Conservation (phyloP, 2,888 invertebrate species). For the Amphipyra berbera region DNA sequence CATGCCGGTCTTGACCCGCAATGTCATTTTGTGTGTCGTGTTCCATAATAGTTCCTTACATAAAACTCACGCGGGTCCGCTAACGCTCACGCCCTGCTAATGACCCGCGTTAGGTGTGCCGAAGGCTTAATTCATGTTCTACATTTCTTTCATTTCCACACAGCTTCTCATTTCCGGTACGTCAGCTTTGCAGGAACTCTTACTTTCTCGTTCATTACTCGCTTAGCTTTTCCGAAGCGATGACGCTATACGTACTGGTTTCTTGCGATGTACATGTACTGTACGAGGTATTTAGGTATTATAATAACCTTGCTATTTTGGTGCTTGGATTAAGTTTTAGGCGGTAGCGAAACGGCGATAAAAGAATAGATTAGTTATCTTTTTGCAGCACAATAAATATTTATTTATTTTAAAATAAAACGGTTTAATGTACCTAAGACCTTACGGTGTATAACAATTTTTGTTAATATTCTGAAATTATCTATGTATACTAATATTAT, state of each 20-base stretch:
- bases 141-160: conserved; percentile 4
- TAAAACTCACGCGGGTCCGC: too few relatives aligned
- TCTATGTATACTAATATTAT: too few relatives aligned
- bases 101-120: too few relatives aligned
- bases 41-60: too few relatives aligned
- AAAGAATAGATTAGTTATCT: not conserved
- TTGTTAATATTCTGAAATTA: too few relatives aligned
- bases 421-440: too few relatives aligned
- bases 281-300: conserved; percentile 53
- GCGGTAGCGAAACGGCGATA: not conserved
- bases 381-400: too few relatives aligned
- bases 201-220: conserved; percentile 8
- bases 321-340: conserved; percentile 4
- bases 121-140: not conserved
- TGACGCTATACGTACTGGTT: conserved; percentile 19
- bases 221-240: conserved; percentile 14
- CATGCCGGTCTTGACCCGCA: too few relatives aligned
- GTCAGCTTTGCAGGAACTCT: conserved; percentile 2
- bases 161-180: conserved; percentile 17
- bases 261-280: conserved; percentile 30
- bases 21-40: too few relatives aligned
- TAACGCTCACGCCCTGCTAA: too few relatives aligned
- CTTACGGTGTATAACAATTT: too few relatives aligned
- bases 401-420: too few relatives aligned
- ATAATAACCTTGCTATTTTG: conserved; percentile 52